Percentiles rank a stretch among this genome's conserved stretches.
Evolutionary conservation across 2,797 vertebrate genomes (phyloP).

Genomic region (Chelonia mydas): DNA sequence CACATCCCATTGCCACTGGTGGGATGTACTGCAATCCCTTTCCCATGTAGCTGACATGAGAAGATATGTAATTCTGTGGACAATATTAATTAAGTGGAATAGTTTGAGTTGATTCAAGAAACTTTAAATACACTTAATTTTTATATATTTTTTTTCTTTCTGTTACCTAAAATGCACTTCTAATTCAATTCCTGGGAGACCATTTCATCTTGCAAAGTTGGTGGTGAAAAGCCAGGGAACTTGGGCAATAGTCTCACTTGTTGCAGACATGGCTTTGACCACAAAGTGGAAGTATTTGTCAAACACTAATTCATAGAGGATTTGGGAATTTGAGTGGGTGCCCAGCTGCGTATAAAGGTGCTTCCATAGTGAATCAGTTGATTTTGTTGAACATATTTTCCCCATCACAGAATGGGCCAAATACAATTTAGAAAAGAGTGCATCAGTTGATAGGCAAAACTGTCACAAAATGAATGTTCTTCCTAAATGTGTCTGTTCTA

Average conservation of each 20-base stretch:
- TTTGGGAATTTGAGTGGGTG: neutral
- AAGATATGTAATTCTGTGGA: too few relatives aligned
- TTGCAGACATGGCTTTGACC: neutral
- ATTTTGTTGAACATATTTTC: neutral
- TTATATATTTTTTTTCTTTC: neutral
- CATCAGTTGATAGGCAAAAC: neutral
- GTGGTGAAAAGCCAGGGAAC: neutral
- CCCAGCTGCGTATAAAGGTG: neutral
- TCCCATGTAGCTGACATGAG: neutral
- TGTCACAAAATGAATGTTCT: neutral
- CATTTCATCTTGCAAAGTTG: neutral
- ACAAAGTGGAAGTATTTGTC: neutral
- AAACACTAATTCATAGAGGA: neutral
- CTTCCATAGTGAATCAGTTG: too few relatives aligned
- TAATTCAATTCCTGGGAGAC: neutral
- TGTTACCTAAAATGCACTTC: neutral
- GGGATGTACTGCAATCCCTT: neutral
- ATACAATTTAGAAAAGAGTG: neutral
- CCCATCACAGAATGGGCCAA: neutral
- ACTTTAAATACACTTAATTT: neutral
- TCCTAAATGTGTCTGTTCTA: neutral
- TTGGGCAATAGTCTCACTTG: neutral
- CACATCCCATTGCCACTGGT: neutral
- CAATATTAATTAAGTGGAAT: neutral
- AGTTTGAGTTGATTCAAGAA: neutral